Conservation (phyloP, 2,113 vertebrate species). For the Bambusicola thoracicus region DNA sequence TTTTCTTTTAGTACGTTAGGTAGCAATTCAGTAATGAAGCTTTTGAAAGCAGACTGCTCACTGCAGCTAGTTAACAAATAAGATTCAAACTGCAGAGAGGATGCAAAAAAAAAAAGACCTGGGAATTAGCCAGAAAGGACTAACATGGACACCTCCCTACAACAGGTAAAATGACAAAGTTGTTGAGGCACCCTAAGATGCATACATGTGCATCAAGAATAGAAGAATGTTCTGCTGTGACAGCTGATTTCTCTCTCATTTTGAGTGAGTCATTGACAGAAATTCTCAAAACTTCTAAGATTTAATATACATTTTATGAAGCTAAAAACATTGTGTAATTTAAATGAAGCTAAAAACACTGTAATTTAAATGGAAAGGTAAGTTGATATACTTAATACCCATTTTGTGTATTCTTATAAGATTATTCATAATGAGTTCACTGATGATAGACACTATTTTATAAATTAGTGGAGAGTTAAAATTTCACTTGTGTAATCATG, state of each 20-base stretch:
- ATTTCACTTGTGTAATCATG: not conserved
- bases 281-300: not conserved
- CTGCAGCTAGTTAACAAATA: not conserved
- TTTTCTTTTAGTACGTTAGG: not conserved
- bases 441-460: not conserved
- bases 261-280: not conserved
- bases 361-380: not conserved
- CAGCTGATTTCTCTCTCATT: not conserved
- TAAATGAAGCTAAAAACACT: no score
- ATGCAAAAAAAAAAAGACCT: not conserved
- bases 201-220: accelerated
- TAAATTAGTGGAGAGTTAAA: not conserved
- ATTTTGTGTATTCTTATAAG: not conserved
- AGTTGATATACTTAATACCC: not conserved
- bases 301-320: not conserved
- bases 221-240: not conserved
- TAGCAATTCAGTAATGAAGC: not conserved
- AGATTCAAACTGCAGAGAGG: not conserved
- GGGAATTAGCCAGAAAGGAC: not conserved
- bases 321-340: not conserved
- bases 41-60: not conserved
- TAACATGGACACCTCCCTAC: not conserved
- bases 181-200: not conserved
- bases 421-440: not conserved
- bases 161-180: not conserved